Evolutionary conservation across 2,888 invertebrate genomes (phyloP).

Genomic region (Acrocera orbiculus): DNA sequence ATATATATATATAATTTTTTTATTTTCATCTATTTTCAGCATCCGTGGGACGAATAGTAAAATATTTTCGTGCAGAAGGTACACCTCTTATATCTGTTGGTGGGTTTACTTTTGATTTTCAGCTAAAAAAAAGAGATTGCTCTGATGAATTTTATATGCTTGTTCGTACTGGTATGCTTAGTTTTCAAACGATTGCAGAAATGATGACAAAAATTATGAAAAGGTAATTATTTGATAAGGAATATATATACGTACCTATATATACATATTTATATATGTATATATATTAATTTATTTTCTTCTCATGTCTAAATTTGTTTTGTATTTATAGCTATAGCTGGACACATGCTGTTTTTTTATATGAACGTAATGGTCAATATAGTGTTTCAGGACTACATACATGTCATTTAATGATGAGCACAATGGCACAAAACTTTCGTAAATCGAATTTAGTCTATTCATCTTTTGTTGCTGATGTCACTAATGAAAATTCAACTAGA

Average conservation of each 20-base stretch:
- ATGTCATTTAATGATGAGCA: constrained; percentile 59
- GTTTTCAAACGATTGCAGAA: constrained; percentile 53
- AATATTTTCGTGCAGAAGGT: constrained; percentile 54
- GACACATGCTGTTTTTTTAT: constrained; percentile 54
- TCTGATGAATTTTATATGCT: constrained; percentile 63
- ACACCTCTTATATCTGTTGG: constrained; percentile 65
- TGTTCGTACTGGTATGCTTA: constrained; percentile 51
- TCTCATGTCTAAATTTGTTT: neutral
- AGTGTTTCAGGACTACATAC: constrained; percentile 50
- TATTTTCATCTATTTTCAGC: constrained; percentile 35
- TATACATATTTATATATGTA: neutral
- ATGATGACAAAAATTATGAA: constrained; percentile 52
- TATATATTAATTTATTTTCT: neutral
- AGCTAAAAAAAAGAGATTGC: constrained; percentile 47
- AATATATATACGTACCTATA: neutral
- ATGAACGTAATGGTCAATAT: constrained; percentile 52
- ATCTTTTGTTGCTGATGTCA: constrained; percentile 22
- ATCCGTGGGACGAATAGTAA: constrained; percentile 58
- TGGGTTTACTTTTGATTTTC: constrained; percentile 64
- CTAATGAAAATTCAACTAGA: constrained; percentile 39
- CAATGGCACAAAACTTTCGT: constrained; percentile 44
- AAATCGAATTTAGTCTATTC: constrained; percentile 26
- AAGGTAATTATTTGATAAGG: constrained; percentile 35
- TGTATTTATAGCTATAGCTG: constrained; percentile 44
- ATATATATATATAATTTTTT: too few species aligned